Percentiles rank a stretch among this genome's conserved stretches.
Conservation (phyloP, 2,113 vertebrate species). For the Grammatotria lemairii region DNA sequence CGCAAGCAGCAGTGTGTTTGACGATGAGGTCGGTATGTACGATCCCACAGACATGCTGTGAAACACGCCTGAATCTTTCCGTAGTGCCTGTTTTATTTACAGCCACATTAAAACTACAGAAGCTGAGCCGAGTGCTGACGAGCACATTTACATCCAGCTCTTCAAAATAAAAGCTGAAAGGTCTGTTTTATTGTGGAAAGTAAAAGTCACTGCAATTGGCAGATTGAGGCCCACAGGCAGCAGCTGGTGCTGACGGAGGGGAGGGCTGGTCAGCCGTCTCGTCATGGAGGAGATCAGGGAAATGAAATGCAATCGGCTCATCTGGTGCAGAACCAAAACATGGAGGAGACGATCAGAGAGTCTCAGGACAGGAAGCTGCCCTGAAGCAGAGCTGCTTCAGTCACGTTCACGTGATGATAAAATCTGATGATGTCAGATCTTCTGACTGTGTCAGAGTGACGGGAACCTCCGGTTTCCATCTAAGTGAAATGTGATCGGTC, state of each 20-base stretch:
- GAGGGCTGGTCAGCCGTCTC: not conserved
- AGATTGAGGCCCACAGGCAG: not conserved
- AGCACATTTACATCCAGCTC: not conserved
- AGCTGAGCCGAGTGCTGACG: not conserved
- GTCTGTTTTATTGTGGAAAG: not conserved
- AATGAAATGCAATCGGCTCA: not conserved
- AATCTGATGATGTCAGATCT: not conserved
- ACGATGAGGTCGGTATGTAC: not conserved
- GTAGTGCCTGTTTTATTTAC: not conserved
- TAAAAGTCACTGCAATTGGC: not conserved
- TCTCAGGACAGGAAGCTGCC: not conserved
- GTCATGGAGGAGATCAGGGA: not conserved
- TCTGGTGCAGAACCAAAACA: not conserved
- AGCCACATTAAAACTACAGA: not conserved
- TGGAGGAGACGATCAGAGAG: not conserved
- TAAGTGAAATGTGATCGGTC: not conserved
- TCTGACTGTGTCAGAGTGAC: not conserved
- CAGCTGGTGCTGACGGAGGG: not conserved
- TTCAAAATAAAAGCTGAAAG: not conserved
- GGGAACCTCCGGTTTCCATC: accelerated
- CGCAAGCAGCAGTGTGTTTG: not conserved
- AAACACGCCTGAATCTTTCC: not conserved
- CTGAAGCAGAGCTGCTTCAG: not conserved
- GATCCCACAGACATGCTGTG: not conserved
- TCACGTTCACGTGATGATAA: not conserved